Conservation (phyloP, 2,888 invertebrate species). For the Eupithecia centaureata region DNA sequence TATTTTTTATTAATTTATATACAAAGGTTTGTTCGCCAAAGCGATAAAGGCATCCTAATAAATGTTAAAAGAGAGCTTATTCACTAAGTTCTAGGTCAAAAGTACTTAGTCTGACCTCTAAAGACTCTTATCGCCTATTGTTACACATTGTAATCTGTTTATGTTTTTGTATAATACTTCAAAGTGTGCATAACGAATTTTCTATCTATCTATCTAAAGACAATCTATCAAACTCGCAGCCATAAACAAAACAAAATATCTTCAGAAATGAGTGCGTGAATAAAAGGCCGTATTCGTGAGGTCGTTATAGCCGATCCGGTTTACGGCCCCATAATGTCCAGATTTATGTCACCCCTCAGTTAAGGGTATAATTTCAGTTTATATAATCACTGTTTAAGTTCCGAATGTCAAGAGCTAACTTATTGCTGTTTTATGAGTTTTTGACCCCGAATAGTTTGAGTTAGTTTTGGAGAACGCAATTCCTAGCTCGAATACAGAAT, state of each 20-base stretch:
- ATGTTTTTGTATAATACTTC: too few species aligned
- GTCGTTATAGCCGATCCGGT: conserved; percentile 38
- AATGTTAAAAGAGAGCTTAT: too few species aligned
- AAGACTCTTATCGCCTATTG: too few species aligned
- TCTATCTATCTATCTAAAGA: too few species aligned
- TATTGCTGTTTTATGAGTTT: conserved; percentile 34
- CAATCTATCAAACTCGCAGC: not conserved
- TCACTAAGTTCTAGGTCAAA: too few species aligned
- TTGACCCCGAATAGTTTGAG: conserved; percentile 35
- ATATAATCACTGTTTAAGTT: conserved; percentile 45
- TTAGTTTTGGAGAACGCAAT: conserved; percentile 14
- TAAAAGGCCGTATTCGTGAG: conserved; percentile 43
- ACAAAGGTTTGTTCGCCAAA: too few species aligned
- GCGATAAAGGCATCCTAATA: too few species aligned
- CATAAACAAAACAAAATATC: conserved; percentile 34
- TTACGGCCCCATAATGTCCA: conserved; percentile 43
- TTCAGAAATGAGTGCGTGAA: conserved; percentile 38
- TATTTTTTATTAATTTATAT: too few species aligned
- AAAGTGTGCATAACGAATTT: too few species aligned
- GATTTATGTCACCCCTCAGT: conserved; percentile 42
- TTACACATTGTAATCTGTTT: too few species aligned
- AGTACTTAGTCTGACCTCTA: too few species aligned
- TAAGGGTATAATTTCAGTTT: conserved; percentile 41
- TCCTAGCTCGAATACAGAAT: conserved; percentile 4
- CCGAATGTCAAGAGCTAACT: conserved; percentile 31